A percentile compares a stretch with the other conserved stretches of the same genome.
These are phyloP conservation scores for Tiliacea aurago DNA, from an alignment of 2,888 invertebrate genomes.

Conservation along the genomic window DNA sequence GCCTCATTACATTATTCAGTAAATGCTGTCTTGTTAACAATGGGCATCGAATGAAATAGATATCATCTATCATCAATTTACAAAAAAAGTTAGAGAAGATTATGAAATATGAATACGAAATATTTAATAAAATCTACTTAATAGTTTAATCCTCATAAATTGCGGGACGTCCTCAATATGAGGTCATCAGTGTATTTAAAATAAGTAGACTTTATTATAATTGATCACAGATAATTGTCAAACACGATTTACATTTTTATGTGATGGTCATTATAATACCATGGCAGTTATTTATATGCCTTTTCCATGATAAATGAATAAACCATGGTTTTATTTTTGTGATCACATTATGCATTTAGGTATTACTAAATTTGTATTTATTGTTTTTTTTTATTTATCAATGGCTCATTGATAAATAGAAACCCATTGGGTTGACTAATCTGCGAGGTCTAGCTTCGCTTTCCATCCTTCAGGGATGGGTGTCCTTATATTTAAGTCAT, in stretches of 20 bases:
- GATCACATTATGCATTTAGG: not conserved
- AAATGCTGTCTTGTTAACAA: conserved; percentile 21
- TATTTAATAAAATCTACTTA: conserved; percentile 12
- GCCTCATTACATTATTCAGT: conserved; percentile 33
- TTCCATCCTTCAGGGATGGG: not conserved
- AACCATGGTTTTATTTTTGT: conserved; percentile 8
- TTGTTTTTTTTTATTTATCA: not conserved
- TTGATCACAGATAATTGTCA: conserved; percentile 35
- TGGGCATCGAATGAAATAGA: conserved; percentile 24
- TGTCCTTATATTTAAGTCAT: not conserved
- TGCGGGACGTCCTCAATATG: conserved; percentile 32
- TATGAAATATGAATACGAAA: conserved; percentile 5
- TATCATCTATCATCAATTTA: not conserved
- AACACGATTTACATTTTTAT: conserved; percentile 30
- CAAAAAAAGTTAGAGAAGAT: conserved; percentile 2
- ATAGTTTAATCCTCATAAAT: conserved; percentile 13
- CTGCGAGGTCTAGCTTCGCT: not conserved
- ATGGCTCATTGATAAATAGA: not conserved
- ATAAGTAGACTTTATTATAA: conserved; percentile 46
- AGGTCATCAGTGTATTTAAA: conserved; percentile 38
- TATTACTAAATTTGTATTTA: not conserved
- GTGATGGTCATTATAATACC: conserved; percentile 13
- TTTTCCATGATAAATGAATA: conserved; percentile 25
- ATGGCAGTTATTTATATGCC: conserved; percentile 5
- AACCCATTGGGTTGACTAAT: no score